These are phyloP conservation scores for Polypterus senegalus DNA, from an alignment of 2,113 vertebrate species.

Conservation along the genomic window DNA sequence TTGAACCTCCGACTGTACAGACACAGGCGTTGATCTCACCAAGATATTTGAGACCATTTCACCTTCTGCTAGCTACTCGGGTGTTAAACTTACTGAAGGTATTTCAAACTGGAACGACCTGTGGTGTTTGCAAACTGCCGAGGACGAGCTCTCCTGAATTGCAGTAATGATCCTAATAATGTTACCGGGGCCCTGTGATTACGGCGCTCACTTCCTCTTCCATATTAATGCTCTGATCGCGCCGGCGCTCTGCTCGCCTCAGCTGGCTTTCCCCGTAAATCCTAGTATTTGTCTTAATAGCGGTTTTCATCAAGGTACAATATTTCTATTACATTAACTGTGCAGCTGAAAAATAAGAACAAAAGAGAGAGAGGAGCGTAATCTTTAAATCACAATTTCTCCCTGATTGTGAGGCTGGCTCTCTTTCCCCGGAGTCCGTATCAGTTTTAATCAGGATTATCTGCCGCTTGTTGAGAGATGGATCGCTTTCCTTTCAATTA, in stretches of 20 bases:
- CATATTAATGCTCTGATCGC: constrained; percentile 14
- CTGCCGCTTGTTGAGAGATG: constrained; percentile 25
- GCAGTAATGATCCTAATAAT: constrained; percentile 13
- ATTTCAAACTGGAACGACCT: no score
- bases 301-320: constrained; percentile 9
- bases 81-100: no score
- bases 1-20: no score
- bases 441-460: constrained; percentile 49
- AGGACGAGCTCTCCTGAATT: no score
- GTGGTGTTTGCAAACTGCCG: no score
- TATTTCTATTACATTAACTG: constrained; percentile 16
- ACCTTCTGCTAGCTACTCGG: no score
- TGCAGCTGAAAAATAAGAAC: constrained; percentile 21
- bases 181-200: constrained; percentile 10
- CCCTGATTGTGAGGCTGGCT: constrained; percentile 26
- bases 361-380: constrained; percentile 31
- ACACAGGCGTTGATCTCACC: no score
- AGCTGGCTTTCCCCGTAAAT: constrained; percentile 9
- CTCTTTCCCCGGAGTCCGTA: constrained; percentile 22
- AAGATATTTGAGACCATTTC: no score
- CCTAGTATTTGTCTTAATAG: constrained; percentile 14
- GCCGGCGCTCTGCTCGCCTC: constrained; percentile 7
- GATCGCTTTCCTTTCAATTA: constrained; percentile 17
- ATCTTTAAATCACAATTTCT: constrained; percentile 30
- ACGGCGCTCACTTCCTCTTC: background rate